These are phyloP conservation scores for Cacatua alba DNA, from an alignment of 2,113 vertebrate genomes.

Conservation along the genomic window DNA sequence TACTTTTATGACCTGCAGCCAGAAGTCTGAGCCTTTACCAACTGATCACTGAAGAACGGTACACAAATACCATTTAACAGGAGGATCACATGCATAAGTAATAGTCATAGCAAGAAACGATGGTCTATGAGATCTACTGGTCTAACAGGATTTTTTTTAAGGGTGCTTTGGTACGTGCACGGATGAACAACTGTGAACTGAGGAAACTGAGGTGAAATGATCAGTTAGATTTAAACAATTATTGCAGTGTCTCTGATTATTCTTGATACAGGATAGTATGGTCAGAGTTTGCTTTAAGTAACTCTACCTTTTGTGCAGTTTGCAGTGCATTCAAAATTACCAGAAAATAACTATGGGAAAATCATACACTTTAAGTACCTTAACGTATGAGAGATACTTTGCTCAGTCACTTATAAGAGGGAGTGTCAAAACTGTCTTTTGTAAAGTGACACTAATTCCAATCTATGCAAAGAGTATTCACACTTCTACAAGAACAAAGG, in stretches of 20 bases:
- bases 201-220: not conserved
- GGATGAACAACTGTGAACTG: not conserved
- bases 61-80: not conserved
- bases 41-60: not conserved
- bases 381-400: not conserved
- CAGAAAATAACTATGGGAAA: not conserved
- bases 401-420: not conserved
- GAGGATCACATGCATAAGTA: not conserved
- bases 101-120: not conserved
- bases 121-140: not conserved
- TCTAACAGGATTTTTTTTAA: not conserved
- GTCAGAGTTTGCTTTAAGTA: not conserved
- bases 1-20: not conserved
- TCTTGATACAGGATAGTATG: not conserved
- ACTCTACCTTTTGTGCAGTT: not conserved
- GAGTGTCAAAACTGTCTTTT: not conserved
- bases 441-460: not conserved
- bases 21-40: not conserved
- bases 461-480: slow-evolving; percentile 3
- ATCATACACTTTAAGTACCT: not conserved
- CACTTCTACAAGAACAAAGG: slow-evolving; percentile 23
- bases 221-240: not conserved
- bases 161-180: not conserved
- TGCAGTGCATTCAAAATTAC: not conserved
- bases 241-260: not conserved